Percentiles rank a stretch among this genome's conserved stretches.
These are phyloP conservation scores for Pantherophis guttatus DNA, from an alignment of 2,113 vertebrate genomes.

Conservation along the genomic window DNA sequence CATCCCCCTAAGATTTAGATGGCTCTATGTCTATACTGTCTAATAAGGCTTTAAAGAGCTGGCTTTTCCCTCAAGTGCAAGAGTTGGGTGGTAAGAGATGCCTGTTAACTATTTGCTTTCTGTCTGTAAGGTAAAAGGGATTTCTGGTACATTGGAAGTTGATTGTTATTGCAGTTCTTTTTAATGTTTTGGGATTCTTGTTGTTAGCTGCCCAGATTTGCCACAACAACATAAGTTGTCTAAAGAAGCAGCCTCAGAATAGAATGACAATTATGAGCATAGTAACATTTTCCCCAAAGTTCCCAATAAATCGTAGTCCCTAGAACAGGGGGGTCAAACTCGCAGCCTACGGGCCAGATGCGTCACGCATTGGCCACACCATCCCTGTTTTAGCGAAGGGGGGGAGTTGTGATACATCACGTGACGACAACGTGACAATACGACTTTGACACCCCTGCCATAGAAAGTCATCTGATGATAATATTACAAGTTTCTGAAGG, in stretches of 20 bases:
- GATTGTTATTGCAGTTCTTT: neutral
- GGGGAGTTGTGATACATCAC: no score
- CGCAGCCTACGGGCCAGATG: no score
- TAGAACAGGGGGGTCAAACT: no score
- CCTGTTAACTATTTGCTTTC: neutral
- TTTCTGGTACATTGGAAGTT: neutral
- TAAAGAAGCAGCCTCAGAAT: neutral
- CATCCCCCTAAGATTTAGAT: neutral
- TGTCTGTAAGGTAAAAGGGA: neutral
- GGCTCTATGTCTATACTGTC: neutral
- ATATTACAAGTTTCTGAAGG: neutral
- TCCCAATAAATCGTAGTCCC: neutral
- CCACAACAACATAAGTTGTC: neutral
- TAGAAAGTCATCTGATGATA: neutral
- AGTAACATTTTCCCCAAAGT: neutral
- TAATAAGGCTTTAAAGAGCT: neutral
- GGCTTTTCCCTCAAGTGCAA: neutral
- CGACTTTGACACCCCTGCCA: no score
- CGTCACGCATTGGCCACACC: no score
- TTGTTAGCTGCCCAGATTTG: neutral
- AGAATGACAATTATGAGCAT: neutral
- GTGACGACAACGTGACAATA: no score
- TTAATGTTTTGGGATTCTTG: neutral
- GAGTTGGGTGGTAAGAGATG: neutral
- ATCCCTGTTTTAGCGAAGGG: no score